Percentiles rank a stretch among this genome's conserved stretches.
phyloP scores from a whole-genome alignment of 2,113 vertebrate species.

The Saguinus midas region DNA sequence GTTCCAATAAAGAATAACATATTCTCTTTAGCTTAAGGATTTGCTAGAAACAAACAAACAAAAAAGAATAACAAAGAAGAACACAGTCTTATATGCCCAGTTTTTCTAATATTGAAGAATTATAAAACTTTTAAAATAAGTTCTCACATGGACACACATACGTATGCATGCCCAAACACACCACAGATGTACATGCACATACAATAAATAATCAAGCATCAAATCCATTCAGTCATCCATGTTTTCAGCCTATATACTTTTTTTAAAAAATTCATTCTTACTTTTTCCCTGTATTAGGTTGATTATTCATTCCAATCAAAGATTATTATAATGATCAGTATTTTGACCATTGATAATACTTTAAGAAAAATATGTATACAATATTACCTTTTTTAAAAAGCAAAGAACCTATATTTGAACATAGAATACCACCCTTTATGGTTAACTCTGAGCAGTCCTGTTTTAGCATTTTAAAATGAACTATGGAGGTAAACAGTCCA shows the following conservation, averaged over 20 bases:
- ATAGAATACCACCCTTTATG: background rate
- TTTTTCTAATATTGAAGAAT: background rate
- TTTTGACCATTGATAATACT: background rate
- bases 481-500: slow-evolving; percentile 9
- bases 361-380: background rate
- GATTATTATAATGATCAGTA: background rate
- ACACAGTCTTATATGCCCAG: background rate
- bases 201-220: background rate
- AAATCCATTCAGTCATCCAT: background rate
- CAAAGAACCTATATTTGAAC: slow-evolving; percentile 14
- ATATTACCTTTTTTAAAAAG: background rate
- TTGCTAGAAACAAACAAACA: too few species aligned
- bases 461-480: slow-evolving; percentile 22
- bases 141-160: background rate
- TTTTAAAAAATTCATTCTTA: background rate
- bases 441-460: background rate
- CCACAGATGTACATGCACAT: background rate
- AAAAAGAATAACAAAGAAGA: too few species aligned
- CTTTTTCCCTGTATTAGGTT: background rate
- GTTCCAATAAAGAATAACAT: background rate
- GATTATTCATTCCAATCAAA: background rate
- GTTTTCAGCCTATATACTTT: background rate
- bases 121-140: background rate
- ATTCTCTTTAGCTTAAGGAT: background rate
- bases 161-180: background rate